Evolutionary conservation across 2,113 vertebrate genomes (phyloP).

Genomic region (Saguinus midas): DNA sequence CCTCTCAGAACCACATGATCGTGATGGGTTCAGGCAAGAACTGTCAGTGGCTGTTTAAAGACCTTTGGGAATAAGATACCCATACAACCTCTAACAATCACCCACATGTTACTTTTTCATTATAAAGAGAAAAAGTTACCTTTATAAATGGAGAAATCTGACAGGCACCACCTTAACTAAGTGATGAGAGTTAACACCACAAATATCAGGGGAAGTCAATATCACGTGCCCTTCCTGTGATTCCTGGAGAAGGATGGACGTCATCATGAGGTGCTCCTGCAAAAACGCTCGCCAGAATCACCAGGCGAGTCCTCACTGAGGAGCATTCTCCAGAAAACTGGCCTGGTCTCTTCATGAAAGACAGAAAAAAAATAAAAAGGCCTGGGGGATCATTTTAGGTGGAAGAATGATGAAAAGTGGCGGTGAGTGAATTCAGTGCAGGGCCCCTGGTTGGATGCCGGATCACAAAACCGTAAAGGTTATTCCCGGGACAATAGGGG

Average conservation of each 20-base stretch:
- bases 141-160: background rate
- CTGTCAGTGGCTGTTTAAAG: background rate
- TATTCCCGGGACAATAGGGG: background rate
- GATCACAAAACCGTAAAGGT: background rate
- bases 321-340: background rate
- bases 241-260: background rate
- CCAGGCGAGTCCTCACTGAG: background rate
- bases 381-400: background rate
- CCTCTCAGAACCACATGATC: too few species aligned
- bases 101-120: background rate
- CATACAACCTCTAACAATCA: background rate
- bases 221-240: background rate
- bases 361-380: background rate
- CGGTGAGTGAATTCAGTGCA: background rate
- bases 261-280: background rate
- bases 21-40: background rate
- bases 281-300: background rate
- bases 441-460: background rate
- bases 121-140: background rate
- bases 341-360: background rate
- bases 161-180: background rate
- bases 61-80: accelerated
- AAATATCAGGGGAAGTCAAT: background rate
- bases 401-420: background rate
- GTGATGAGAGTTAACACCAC: background rate